phyloP scores from a whole-genome alignment of 92 coral and sea anemone genomes.

The Zoanthus gigantus region DNA sequence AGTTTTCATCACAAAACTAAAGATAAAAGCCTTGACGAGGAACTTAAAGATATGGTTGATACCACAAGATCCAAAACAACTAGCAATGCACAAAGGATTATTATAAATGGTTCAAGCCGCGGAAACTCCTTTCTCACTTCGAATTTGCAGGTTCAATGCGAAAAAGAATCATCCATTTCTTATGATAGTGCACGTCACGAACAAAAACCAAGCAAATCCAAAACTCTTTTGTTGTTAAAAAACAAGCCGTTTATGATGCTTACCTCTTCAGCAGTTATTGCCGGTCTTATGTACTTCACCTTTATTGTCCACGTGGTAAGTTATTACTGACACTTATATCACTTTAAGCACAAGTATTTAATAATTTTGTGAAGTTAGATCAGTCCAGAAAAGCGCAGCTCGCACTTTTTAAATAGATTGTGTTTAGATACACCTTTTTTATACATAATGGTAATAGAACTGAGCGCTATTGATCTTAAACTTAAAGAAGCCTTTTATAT shows the following conservation, averaged over 20 bases:
- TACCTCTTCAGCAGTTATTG: background rate
- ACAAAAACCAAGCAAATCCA: background rate
- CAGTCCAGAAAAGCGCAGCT: no score
- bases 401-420: no score
- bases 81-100: background rate
- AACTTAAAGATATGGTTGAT: background rate
- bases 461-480: no score
- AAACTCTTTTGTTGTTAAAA: background rate
- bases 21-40: background rate
- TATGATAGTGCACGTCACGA: background rate
- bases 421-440: no score
- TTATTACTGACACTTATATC: background rate
- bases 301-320: conserved; percentile 4
- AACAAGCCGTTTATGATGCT: background rate
- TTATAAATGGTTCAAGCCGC: background rate
- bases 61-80: background rate
- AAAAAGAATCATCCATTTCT: no score
- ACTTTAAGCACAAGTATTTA: background rate
- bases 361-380: no score
- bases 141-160: background rate
- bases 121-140: background rate
- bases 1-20: background rate
- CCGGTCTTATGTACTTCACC: background rate
- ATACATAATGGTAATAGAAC: no score
- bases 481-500: no score